Evolutionary conservation across 2,113 vertebrate genomes (phyloP).

Genomic region (Hydrochoerus hydrochaeris): DNA sequence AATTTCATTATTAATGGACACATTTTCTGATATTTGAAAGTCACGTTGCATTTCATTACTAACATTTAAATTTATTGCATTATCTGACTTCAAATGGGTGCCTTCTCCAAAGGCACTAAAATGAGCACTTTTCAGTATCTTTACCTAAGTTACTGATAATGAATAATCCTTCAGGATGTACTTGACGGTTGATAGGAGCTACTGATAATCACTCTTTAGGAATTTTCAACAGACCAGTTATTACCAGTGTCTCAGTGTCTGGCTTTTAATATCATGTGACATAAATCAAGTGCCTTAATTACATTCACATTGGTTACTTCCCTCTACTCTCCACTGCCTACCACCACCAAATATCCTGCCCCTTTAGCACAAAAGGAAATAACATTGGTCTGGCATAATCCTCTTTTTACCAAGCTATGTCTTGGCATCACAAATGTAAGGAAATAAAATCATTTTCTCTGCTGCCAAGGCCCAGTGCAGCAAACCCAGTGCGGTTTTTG

Average conservation of each 20-base stretch:
- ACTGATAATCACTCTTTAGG: not conserved
- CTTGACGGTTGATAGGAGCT: not conserved
- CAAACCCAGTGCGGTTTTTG: conserved; percentile 58
- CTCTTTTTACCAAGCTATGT: conserved; percentile 37
- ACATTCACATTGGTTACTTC: not conserved
- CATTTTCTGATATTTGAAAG: conserved; percentile 7
- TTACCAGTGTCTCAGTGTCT: not conserved
- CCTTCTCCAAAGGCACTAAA: not conserved
- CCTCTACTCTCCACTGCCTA: not conserved
- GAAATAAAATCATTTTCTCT: conserved; percentile 63
- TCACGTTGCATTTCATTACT: not conserved
- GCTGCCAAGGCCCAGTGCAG: conserved; percentile 32
- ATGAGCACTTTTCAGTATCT: not conserved
- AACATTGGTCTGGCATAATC: conserved; percentile 60
- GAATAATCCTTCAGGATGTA: not conserved
- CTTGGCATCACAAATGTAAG: conserved; percentile 64
- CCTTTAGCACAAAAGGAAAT: conserved; percentile 64
- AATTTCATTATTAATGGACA: not conserved
- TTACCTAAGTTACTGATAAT: conserved; percentile 34
- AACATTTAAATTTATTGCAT: not conserved
- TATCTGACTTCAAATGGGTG: not conserved
- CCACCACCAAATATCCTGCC: not conserved
- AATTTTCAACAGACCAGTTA: not conserved
- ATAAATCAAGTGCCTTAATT: not conserved
- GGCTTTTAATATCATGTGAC: not conserved